Conservation (phyloP, 2,888 invertebrate species). For the Zelleria hepariella region DNA sequence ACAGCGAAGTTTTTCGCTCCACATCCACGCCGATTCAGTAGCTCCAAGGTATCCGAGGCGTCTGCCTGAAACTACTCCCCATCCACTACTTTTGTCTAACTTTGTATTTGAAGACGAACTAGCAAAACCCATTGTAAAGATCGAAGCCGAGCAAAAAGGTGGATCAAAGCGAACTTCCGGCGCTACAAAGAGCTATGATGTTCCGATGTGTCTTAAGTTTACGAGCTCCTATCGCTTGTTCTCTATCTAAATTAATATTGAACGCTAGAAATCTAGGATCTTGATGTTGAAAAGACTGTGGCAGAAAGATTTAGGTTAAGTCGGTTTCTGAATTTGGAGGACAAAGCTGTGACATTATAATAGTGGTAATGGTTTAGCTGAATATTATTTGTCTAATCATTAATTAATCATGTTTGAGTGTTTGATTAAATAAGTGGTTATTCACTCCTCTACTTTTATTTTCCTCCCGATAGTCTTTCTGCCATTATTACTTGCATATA, state of each 20-base stretch:
- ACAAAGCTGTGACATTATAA: too few relatives aligned
- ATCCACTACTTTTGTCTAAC: conserved; percentile 63
- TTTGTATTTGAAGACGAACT: conserved; percentile 54
- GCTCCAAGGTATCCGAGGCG: conserved; percentile 1
- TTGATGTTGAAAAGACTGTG: not conserved
- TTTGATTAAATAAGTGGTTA: too few relatives aligned
- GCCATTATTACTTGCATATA: too few relatives aligned
- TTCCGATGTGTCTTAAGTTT: not conserved
- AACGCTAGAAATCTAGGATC: not conserved
- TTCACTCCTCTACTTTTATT: too few relatives aligned
- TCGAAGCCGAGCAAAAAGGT: conserved; percentile 21
- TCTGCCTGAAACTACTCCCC: conserved; percentile 42
- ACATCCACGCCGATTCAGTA: not conserved
- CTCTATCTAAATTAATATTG: not conserved
- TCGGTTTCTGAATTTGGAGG: too few relatives aligned
- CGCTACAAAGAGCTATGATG: not conserved
- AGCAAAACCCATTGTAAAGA: conserved; percentile 38
- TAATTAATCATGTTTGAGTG: too few relatives aligned
- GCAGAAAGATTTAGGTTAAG: too few relatives aligned
- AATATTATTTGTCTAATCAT: too few relatives aligned
- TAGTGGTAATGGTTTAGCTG: too few relatives aligned
- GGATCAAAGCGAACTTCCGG: conserved; percentile 16
- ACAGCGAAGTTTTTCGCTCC: too few relatives aligned
- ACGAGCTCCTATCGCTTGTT: not conserved
- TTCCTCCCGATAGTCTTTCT: too few relatives aligned